Evolutionary conservation across 2,113 vertebrate species (phyloP).

Genomic region (Synchiropus splendidus): DNA sequence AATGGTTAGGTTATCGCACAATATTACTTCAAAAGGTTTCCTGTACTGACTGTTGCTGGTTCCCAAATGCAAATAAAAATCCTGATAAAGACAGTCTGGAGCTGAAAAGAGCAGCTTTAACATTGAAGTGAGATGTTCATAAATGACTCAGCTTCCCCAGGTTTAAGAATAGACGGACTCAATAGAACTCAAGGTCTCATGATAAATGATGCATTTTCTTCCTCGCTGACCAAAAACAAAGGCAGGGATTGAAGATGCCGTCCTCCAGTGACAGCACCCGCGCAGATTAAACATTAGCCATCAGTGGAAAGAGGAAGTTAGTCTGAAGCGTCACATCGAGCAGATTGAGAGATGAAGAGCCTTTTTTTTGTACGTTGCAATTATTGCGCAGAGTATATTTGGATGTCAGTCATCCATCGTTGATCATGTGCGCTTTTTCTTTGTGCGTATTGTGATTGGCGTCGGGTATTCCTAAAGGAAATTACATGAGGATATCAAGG

Average conservation of each 20-base stretch:
- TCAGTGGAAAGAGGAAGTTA: conserved; percentile 18
- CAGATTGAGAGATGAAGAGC: too few relatives aligned
- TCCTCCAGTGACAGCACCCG: conserved; percentile 40
- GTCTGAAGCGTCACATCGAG: neutral
- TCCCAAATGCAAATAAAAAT: too few relatives aligned
- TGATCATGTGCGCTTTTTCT: conserved; percentile 1
- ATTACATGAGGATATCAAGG: conserved; percentile 54
- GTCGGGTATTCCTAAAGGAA: conserved; percentile 37
- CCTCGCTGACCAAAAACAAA: conserved; percentile 50
- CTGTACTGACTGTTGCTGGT: too few relatives aligned
- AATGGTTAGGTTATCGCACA: too few relatives aligned
- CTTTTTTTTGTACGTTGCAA: too few relatives aligned
- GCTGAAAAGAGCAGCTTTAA: conserved; percentile 14
- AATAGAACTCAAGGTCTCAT: conserved; percentile 53
- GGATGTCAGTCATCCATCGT: conserved; percentile 7
- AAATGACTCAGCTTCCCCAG: conserved; percentile 53
- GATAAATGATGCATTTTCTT: conserved; percentile 55
- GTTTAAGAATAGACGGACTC: conserved; percentile 45
- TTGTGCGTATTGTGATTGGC: conserved; percentile 37
- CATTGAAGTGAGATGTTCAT: conserved; percentile 14
- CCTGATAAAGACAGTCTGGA: neutral
- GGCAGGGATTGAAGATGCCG: conserved; percentile 44
- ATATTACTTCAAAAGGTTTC: too few relatives aligned
- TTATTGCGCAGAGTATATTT: conserved; percentile 1
- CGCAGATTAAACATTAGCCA: conserved; percentile 8